Evolutionary conservation across 2,888 invertebrate genomes (phyloP).

Genomic region (Monochamus alternatus): DNA sequence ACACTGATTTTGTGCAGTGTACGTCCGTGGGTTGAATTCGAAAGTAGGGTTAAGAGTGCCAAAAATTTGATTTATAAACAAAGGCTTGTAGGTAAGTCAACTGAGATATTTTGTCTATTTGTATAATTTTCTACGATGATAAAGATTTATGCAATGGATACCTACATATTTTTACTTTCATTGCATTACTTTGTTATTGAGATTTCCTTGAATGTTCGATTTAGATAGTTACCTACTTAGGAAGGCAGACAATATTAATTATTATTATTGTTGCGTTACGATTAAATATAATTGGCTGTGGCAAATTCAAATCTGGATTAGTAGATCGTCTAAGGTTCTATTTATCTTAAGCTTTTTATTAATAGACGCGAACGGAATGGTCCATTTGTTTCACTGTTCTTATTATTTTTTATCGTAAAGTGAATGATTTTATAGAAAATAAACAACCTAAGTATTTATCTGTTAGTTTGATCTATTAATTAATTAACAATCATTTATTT

Average conservation of each 20-base stretch:
- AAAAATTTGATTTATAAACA: constrained; percentile 6
- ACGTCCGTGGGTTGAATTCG: not conserved
- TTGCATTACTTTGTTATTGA: not conserved
- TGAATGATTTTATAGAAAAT: no score
- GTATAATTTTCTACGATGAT: not conserved
- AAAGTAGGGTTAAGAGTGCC: constrained; percentile 1
- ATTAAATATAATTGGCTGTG: not conserved
- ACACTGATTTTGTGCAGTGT: not conserved
- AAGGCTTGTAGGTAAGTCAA: not conserved
- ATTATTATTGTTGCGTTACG: not conserved
- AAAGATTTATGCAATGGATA: no score
- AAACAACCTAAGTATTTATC: no score
- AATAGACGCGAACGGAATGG: not conserved
- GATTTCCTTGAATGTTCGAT: not conserved
- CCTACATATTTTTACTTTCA: no score
- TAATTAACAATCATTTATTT: no score
- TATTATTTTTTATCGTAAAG: constrained; percentile 1
- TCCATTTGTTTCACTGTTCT: not conserved
- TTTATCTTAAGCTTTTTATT: constrained; percentile 15
- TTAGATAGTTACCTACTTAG: not conserved
- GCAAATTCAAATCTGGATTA: constrained; percentile 28
- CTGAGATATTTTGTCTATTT: not conserved
- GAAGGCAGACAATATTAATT: not conserved
- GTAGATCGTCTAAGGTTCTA: constrained; percentile 15
- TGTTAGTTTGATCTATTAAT: no score